These are phyloP conservation scores for Haemorhous mexicanus DNA, from an alignment of 2,113 vertebrate species.

Conservation along the genomic window DNA sequence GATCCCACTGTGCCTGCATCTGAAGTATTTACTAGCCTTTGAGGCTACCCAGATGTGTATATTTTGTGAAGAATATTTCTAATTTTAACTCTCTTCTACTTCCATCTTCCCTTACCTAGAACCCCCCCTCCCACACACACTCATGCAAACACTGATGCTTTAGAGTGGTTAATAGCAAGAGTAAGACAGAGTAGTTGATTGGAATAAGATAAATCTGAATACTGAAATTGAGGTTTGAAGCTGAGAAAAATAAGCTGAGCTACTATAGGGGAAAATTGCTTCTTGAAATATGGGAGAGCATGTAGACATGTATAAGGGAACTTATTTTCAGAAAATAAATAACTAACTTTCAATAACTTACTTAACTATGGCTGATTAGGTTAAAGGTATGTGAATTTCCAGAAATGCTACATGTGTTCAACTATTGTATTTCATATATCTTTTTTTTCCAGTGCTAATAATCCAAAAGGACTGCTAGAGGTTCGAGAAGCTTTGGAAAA, in stretches of 20 bases:
- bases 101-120: background rate
- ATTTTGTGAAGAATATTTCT: background rate
- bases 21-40: background rate
- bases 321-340: background rate
- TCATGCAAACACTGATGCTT: background rate
- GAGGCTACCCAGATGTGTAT: background rate
- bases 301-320: background rate
- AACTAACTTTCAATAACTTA: background rate
- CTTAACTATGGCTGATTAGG: background rate
- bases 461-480: slow-evolving; percentile 88
- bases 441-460: slow-evolving; percentile 80
- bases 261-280: background rate
- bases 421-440: background rate
- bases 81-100: background rate
- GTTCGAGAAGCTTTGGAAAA: slow-evolving; percentile 93
- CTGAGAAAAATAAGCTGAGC: background rate
- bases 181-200: background rate
- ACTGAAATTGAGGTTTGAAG: background rate
- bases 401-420: background rate
- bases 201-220: background rate
- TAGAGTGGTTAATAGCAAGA: background rate
- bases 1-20: background rate
- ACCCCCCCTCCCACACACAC: background rate
- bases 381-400: background rate
- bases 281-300: background rate